Base-by-base conservation (phyloP, 2,888 invertebrate genomes). In the Papilio protenor region DNA sequence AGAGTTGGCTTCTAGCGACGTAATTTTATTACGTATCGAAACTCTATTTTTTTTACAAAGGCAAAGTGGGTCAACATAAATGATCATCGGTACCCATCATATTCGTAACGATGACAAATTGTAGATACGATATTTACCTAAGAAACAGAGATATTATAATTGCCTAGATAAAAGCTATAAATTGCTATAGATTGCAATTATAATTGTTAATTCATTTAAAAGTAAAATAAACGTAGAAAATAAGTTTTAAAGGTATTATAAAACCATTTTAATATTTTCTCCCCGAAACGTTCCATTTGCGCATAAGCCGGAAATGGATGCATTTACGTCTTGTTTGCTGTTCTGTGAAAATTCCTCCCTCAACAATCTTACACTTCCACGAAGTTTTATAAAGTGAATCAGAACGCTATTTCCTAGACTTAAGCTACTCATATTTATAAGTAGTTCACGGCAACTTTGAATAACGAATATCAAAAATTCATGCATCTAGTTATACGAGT, bases 331-430 rank as follows among this genome's bases (percentile, higher is more conserved):
- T 69, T 55, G 55, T 69, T 18, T 55, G 55, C 73, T 12, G 45
- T 69, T 69, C 33, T 74, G 18, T 77, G 55, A 52, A 77, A 77
- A 59, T 75, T 49, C 52, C 61, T 27, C 57, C 49, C 3, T 61
- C 64, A 64, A 64, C 18, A 75, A 40, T 61, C 45, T 70, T 57
- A 61, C 40, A 75, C 70, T 70, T 59, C 49, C 45, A 61, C n/a
- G 40, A 71, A 75, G 74, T 77, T 74, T 77, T 14, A 59, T 75
- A 74, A 73, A 77, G 69, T 77, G 61, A 75, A 77, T 70, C 69
- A 77, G 71, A 61, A 71, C 74, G 74, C 70, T 14, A 77, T 75
- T 77, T 77, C 69, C 77, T 59, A 8, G 40, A 40, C 64, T 40
- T 23, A 57, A 8, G n/a, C 66, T 64, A 10, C 64, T 71, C 47